These are phyloP conservation scores for Carollia perspicillata DNA, from an alignment of 2,113 vertebrate species.

Conservation along the genomic window DNA sequence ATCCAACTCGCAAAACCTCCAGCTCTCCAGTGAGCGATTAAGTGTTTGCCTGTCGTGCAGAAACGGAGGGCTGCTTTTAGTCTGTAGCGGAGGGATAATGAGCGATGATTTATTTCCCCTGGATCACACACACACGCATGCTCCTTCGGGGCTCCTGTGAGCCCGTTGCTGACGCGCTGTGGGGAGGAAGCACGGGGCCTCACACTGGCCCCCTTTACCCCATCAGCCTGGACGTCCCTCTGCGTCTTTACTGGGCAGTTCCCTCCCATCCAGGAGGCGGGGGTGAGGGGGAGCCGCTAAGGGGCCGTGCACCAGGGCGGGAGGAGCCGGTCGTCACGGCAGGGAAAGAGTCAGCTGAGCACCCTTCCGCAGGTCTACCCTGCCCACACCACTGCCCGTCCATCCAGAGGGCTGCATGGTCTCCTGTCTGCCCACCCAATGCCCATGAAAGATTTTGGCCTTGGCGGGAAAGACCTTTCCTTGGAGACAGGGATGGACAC, in stretches of 20 bases:
- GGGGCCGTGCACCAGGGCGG: background rate
- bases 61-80: slow-evolving; percentile 80
- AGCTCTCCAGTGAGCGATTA: slow-evolving; percentile 76
- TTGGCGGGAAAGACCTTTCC: background rate
- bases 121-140: slow-evolving; percentile 62
- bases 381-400: background rate
- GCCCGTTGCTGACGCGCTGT: slow-evolving; percentile 71
- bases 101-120: slow-evolving; percentile 84
- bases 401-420: background rate
- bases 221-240: background rate
- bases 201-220: slow-evolving; percentile 54
- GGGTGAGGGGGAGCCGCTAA: background rate
- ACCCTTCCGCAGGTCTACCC: background rate
- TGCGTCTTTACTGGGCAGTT: background rate
- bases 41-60: slow-evolving; percentile 75
- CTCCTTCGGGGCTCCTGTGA: slow-evolving; percentile 64
- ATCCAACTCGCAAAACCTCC: slow-evolving; percentile 75
- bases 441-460: background rate
- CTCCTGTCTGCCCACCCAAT: background rate
- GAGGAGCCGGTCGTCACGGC: background rate
- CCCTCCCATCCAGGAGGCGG: background rate
- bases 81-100: slow-evolving; percentile 80
- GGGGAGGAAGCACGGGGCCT: slow-evolving; percentile 46
- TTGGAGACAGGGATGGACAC: background rate
- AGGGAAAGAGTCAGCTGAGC: background rate